phyloP scores from a whole-genome alignment of 2,888 invertebrate genomes.

The Stenolophus ochropezus region DNA sequence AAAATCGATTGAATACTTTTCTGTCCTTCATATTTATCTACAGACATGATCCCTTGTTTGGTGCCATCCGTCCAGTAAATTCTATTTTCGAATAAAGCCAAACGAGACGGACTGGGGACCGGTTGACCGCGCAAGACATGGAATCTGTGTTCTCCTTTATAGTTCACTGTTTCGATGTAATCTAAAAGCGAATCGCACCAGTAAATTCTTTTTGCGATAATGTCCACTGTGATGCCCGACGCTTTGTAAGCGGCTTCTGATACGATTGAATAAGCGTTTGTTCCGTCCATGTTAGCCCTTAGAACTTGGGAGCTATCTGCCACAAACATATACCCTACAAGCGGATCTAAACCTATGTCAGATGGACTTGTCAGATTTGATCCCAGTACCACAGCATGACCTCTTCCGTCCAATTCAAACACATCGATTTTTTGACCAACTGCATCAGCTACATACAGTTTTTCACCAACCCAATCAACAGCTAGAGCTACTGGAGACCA shows the following conservation, averaged over 20 bases:
- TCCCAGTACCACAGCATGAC: conserved; percentile 93
- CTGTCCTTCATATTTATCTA: conserved; percentile 89
- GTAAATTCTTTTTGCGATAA: conserved; percentile 91
- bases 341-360: conserved; percentile 95
- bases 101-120: conserved; percentile 89
- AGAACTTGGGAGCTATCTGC: conserved; percentile 90
- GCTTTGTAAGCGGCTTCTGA: conserved; percentile 96
- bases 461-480: conserved; percentile 97
- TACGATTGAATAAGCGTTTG: conserved; percentile 87
- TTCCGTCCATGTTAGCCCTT: conserved; percentile 96
- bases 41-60: conserved; percentile 91
- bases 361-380: conserved; percentile 93
- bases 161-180: conserved; percentile 97
- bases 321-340: conserved; percentile 90
- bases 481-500: conserved; percentile 95
- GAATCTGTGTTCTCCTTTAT: conserved; percentile 88
- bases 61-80: conserved; percentile 95
- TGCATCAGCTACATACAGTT: conserved; percentile 95
- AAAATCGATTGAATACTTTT: conserved; percentile 87
- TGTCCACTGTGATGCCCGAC: conserved; percentile 92
- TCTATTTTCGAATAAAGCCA: conserved; percentile 89
- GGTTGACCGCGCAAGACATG: conserved; percentile 87
- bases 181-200: conserved; percentile 98
- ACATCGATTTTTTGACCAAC: conserved; percentile 96
- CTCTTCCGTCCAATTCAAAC: conserved; percentile 89